Base-by-base conservation (phyloP, 2,888 invertebrate species). In the Ischnura elegans region DNA sequence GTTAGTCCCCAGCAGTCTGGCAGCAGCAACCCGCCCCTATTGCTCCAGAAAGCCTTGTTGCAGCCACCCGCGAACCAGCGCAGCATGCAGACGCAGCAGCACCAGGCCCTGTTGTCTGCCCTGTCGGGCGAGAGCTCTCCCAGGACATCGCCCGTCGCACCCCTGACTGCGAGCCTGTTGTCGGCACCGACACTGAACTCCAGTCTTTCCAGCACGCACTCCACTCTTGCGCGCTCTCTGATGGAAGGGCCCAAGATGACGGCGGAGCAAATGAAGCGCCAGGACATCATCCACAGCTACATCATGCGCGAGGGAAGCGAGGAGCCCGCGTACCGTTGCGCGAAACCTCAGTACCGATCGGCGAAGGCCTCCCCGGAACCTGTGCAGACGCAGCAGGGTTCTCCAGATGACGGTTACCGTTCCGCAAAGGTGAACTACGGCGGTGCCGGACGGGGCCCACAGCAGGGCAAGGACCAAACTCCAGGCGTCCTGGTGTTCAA, bases 241-340 rank as follows among this genome's bases (percentile, higher is more conserved):
- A 98, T 98, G 98, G 98, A 98, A 95, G 98, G 98, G n/a, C 98
- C 99, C 13, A 97, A 98, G 95, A 98, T 98, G 98, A 98, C 98
- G 86, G 98, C 98, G 93, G 99, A 99, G 96, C 98, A 98, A 96
- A 97, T 98, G 96, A 98, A 98, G 96, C 97, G 98, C 95, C 98
- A 98, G 61, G 99, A 99, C 96, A 98, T 98, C 95, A 98, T 99
- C 95, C 98, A 98, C 96, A 98, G 98, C 96, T 98, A 98, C 96
- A 98, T 99, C 96, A 98, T 98, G 97, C 97, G 98, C 94, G 97
- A 95, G 93, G 94, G 93, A 2, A 55, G 55, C 0, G 90, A 87
- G 16, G 61, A 61, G 16, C 1, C 21, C 0, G 51, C 47, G 2
- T 90, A 90, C 90, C 43, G 66, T 8, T 66, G 66, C 13, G 8